phyloP scores from a whole-genome alignment of 2,888 invertebrate species.

The Orchesellides sinensis region DNA sequence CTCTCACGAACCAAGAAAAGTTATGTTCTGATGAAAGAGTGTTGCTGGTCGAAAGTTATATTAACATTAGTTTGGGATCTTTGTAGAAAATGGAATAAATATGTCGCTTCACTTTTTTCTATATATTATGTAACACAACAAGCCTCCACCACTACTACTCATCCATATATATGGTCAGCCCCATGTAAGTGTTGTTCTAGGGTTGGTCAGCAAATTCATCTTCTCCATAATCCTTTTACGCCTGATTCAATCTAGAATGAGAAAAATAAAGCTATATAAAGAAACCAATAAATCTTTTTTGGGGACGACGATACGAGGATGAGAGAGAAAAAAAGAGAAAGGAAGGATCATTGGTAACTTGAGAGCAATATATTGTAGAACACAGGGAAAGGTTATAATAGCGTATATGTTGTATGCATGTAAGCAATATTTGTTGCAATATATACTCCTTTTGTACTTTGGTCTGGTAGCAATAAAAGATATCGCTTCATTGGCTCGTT shows the following conservation, averaged over 20 bases:
- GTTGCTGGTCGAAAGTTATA: slow-evolving; percentile 23
- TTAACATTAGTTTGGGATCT: slow-evolving; percentile 42
- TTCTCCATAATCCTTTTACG: slow-evolving; percentile 66
- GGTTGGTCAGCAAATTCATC: slow-evolving; percentile 66
- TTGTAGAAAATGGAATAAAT: slow-evolving; percentile 30
- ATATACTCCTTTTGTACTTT: background rate
- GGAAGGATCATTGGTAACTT: slow-evolving; percentile 26
- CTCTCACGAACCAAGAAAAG: background rate
- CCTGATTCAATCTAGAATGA: slow-evolving; percentile 67
- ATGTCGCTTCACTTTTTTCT: slow-evolving; percentile 35
- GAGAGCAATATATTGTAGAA: background rate
- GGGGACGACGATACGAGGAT: background rate
- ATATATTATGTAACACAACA: too few relatives aligned
- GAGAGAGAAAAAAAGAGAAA: slow-evolving; percentile 13
- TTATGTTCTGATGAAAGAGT: background rate
- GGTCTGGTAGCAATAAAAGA: slow-evolving; percentile 53
- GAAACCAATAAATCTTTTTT: slow-evolving; percentile 63
- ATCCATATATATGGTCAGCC: background rate
- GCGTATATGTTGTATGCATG: background rate
- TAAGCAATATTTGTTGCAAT: too few relatives aligned
- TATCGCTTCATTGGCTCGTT: slow-evolving; percentile 64
- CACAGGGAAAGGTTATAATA: background rate
- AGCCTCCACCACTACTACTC: slow-evolving; percentile 8
- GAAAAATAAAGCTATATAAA: slow-evolving; percentile 64
- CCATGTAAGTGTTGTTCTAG: slow-evolving; percentile 44